Percentiles rank a stretch among this genome's conserved stretches.
Evolutionary conservation across 1,140 invertebrate species (phyloP).

Genomic region (Oryzaephilus surinamensis): DNA sequence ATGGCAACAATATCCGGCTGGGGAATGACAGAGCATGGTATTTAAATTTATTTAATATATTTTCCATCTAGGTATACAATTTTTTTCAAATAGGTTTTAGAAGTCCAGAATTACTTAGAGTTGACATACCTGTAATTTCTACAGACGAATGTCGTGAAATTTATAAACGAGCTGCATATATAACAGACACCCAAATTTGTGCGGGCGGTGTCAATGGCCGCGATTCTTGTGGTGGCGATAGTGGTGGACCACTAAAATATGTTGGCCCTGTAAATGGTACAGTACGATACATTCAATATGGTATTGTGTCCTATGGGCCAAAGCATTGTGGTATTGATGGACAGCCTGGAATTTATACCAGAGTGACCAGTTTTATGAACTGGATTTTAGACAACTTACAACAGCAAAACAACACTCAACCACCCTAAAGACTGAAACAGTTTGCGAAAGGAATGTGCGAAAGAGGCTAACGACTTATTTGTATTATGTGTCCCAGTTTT

Average conservation of each 20-base stretch:
- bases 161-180: conserved; percentile 13
- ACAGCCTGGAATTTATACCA: conserved; percentile 26
- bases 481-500: no score
- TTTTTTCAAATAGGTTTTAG: conserved; percentile 10
- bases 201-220: conserved; percentile 36
- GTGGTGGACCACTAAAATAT: conserved; percentile 46
- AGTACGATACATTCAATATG: conserved; percentile 24
- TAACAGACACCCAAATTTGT: conserved; percentile 36
- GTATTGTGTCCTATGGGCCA: conserved; percentile 39
- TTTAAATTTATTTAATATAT: conserved; percentile 8
- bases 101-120: conserved; percentile 40
- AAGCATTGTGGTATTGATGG: conserved; percentile 37
- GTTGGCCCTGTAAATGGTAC: conserved; percentile 12
- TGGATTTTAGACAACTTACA: conserved; percentile 28
- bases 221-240: conserved; percentile 47
- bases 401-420: no score
- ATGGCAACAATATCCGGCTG: conserved; percentile 43
- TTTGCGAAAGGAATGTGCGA: no score
- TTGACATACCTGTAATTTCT: conserved; percentile 36
- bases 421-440: no score
- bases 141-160: conserved; percentile 28
- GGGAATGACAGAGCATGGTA: conserved; percentile 43
- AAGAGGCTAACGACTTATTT: no score
- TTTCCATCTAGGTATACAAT: neutral
- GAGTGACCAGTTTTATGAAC: conserved; percentile 20